Conservation (phyloP, 2,888 invertebrate genomes). For the Odontothrips loti region DNA sequence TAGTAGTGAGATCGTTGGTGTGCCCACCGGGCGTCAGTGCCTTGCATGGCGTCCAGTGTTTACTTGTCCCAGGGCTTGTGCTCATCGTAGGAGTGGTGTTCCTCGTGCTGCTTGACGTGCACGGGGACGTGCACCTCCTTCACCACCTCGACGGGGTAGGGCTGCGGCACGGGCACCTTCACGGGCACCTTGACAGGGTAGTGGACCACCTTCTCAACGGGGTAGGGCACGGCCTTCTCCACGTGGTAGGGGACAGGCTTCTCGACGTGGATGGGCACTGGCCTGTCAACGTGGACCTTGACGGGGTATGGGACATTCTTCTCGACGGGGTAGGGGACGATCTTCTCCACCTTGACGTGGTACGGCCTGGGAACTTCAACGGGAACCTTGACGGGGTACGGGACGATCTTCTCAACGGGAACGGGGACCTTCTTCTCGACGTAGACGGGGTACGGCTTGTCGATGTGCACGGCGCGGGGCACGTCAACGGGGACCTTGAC, state of each 20-base stretch:
- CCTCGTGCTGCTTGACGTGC: conserved; percentile 19
- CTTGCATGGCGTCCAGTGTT: neutral
- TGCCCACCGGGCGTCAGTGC: neutral
- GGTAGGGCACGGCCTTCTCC: conserved; percentile 58
- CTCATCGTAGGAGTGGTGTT: conserved; percentile 4
- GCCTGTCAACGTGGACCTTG: conserved; percentile 51
- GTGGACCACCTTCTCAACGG: conserved; percentile 44
- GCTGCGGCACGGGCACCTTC: conserved; percentile 3
- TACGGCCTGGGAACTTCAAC: conserved; percentile 67
- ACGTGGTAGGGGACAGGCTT: conserved; percentile 65
- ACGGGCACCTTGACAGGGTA: conserved; percentile 35
- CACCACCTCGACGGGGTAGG: conserved; percentile 42
- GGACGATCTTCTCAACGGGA: conserved; percentile 62
- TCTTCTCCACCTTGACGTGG: conserved; percentile 68
- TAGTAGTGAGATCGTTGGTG: conserved; percentile 9
- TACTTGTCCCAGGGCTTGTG: neutral
- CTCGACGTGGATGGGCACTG: conserved; percentile 70
- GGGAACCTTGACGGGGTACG: conserved; percentile 58
- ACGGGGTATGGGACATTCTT: conserved; percentile 68
- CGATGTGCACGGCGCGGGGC: conserved; percentile 71
- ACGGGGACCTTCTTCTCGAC: conserved; percentile 62
- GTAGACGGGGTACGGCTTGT: conserved; percentile 57
- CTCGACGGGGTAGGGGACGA: conserved; percentile 62
- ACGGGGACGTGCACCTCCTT: conserved; percentile 8
- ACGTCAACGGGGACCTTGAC: conserved; percentile 38